Conservation (phyloP, 2,797 vertebrate genomes). For the Echeneis naucrates region DNA sequence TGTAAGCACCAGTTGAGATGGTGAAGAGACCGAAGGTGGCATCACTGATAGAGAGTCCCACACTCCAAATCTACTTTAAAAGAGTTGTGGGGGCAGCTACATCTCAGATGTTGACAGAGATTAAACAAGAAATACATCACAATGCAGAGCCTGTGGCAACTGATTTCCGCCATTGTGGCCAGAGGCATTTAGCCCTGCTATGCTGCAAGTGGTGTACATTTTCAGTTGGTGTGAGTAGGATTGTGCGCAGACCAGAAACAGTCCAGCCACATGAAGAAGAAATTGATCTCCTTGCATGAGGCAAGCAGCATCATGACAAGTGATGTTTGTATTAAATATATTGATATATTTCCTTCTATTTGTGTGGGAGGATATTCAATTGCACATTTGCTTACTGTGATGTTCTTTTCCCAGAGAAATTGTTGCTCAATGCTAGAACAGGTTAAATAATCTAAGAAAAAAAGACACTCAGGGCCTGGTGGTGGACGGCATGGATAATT, state of each 20-base stretch:
- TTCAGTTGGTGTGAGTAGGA: constrained; percentile 24
- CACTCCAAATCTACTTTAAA: constrained; percentile 22
- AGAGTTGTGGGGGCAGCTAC: constrained; percentile 10
- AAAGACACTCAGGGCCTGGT: background rate
- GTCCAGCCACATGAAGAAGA: constrained; percentile 3
- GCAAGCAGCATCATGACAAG: constrained; percentile 33
- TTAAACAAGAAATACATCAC: constrained; percentile 26
- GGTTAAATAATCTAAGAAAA: constrained; percentile 14
- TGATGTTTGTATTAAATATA: no score
- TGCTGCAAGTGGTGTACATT: constrained; percentile 11
- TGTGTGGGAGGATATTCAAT: constrained; percentile 13
- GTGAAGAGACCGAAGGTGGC: constrained; percentile 18
- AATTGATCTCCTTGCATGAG: constrained; percentile 6
- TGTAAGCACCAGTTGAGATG: constrained; percentile 24
- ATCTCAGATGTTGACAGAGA: constrained; percentile 23
- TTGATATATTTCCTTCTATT: background rate
- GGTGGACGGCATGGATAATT: constrained; percentile 19
- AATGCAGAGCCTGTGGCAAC: constrained; percentile 1
- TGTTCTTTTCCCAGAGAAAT: constrained; percentile 19
- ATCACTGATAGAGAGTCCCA: constrained; percentile 29
- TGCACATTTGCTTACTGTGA: constrained; percentile 16
- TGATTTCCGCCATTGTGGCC: constrained; percentile 17
- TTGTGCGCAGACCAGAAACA: constrained; percentile 19
- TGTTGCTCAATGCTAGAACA: constrained; percentile 9
- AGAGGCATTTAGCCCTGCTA: constrained; percentile 5